A percentile compares a stretch with the other conserved stretches of the same genome.
These are phyloP conservation scores for Panthera tigris DNA, from an alignment of 2,113 vertebrate species.

Conservation along the genomic window DNA sequence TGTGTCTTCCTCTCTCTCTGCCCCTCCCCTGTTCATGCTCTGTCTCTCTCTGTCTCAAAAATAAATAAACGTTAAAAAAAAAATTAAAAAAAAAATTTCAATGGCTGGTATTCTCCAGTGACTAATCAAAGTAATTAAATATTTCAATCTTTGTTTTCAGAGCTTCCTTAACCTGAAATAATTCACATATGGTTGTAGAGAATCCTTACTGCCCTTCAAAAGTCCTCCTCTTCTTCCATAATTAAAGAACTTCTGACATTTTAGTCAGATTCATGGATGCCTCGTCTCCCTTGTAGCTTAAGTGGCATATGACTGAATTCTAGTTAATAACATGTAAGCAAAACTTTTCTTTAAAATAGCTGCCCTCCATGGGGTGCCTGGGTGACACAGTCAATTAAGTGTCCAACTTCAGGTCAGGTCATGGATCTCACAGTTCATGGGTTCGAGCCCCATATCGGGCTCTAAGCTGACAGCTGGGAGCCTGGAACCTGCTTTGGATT, in stretches of 20 bases:
- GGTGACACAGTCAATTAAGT: no score
- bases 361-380: not conserved
- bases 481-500: no score
- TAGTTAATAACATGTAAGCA: not conserved
- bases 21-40: no score
- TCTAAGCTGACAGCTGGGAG: no score
- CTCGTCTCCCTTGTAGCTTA: not conserved
- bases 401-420: no score
- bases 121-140: not conserved
- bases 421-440: no score
- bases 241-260: not conserved
- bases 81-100: not conserved
- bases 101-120: not conserved
- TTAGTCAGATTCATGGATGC: not conserved
- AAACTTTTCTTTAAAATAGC: not conserved
- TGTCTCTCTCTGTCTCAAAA: no score
- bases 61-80: no score
- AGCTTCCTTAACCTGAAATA: not conserved
- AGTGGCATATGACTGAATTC: not conserved
- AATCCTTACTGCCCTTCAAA: not conserved
- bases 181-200: not conserved
- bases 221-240: not conserved
- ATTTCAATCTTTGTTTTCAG: conserved; percentile 28
- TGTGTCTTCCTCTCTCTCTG: no score
- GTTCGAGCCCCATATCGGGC: no score